Base-by-base conservation (phyloP, 1,140 invertebrate genomes). In the Amyelois transitella region DNA sequence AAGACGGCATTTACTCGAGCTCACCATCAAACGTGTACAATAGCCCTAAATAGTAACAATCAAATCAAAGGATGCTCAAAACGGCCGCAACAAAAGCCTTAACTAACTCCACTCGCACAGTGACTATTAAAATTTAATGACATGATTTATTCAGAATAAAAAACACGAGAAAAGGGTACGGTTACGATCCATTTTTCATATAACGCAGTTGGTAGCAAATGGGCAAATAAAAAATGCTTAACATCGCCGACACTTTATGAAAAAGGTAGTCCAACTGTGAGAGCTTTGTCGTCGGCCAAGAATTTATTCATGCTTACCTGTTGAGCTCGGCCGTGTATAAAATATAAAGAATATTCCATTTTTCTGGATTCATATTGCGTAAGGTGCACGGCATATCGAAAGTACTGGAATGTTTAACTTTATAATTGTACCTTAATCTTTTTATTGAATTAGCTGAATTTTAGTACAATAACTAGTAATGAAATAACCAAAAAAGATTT, bases 101-200 rank as follows among this genome's bases (percentile, higher is more conserved):
- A 87, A 87, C 84, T 86, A 87, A 86, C 84, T 66, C 75, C 52
- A 50, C 69, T 66, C 62, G 75, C 76, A 77, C 72, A 66, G 81
- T 88, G 85, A 88, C 85, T 88, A 86, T 88, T 86, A 88, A 88
- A 86, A 81, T 86, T 85, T 88, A 88, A 88, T 86, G 85, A 88
- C 85, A 88, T 88, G 85, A 88, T 88, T 86, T 88, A 88, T 88
- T 77, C 79, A 69, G 58, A 76, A 65, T 75, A 84, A 78, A 72
- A 82, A 64, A 75, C 64, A 77, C 77, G 68, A 83, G 84, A 88
- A 86, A 88, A 86, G 85, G 82, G 82, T 88, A 88, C 74, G 77
- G 78, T 83, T 82, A 87, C 77, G 84, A 85, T 83, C 80, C 81
- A 88, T 88, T 86, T 88, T 86, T 88, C 85, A 88, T 87, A 85